Conservation (phyloP, 2,797 vertebrate genomes). For the Sebastiscus tertius region DNA sequence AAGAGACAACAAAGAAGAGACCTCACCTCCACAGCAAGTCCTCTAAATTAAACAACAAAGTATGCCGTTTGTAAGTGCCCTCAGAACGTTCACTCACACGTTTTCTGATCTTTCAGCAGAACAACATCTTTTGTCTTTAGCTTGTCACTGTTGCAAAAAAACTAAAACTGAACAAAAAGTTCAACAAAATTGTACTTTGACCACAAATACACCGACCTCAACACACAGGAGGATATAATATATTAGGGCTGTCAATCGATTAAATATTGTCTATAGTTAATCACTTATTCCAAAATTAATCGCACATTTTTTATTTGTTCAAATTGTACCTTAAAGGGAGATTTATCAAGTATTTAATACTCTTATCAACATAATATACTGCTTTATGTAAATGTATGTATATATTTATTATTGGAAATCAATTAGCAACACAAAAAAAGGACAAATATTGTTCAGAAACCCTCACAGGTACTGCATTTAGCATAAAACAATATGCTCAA, state of each 20-base stretch:
- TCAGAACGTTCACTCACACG: neutral
- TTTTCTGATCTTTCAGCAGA: neutral
- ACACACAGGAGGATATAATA: neutral
- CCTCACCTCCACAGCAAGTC: neutral
- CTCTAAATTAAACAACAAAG: neutral
- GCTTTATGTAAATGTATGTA: too few species aligned
- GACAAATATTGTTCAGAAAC: too few species aligned
- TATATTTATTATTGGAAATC: too few species aligned
- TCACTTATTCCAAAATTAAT: too few species aligned
- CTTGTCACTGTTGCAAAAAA: neutral
- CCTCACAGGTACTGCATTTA: too few species aligned
- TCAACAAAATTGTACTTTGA: neutral
- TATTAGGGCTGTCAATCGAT: neutral
- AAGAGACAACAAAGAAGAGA: conserved; percentile 16
- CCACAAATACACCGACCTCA: neutral
- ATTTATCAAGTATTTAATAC: too few species aligned
- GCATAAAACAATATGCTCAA: too few species aligned
- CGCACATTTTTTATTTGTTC: too few species aligned
- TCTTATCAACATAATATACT: too few species aligned
- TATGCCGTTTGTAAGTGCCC: neutral
- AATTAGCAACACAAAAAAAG: too few species aligned
- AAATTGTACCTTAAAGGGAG: too few species aligned
- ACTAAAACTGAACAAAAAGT: neutral
- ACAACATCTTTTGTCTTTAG: neutral
- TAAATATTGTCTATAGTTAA: too few species aligned